Conservation (phyloP, 2,797 vertebrate species). For the Rhabdomys pumilio region DNA sequence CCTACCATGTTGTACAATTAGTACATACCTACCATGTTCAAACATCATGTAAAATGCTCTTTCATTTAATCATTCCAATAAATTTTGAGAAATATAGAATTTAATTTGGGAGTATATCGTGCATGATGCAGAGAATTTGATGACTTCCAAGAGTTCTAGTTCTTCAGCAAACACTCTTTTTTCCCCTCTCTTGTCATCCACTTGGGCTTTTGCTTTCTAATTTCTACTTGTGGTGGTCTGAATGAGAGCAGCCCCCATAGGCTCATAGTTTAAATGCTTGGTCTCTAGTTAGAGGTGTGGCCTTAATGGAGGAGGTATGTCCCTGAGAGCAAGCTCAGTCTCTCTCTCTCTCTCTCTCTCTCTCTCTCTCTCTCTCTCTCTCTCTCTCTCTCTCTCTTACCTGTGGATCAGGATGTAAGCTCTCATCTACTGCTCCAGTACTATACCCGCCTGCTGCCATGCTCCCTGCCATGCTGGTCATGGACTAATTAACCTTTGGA, state of each 20-base stretch:
- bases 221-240: background rate
- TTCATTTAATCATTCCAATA: background rate
- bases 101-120: background rate
- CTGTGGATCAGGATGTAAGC: background rate
- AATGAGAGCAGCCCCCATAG: background rate
- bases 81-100: background rate
- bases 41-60: background rate
- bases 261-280: background rate
- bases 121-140: background rate
- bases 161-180: background rate
- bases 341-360: background rate
- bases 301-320: background rate
- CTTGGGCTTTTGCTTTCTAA: background rate
- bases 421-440: background rate
- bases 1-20: background rate
- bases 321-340: background rate
- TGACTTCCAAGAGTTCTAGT: background rate
- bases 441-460: background rate
- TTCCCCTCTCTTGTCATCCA: background rate
- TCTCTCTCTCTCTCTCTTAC: background rate
- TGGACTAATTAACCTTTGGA: background rate
- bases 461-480: background rate
- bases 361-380: background rate
- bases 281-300: no score
- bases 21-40: background rate